These are phyloP conservation scores for Armadillidium nasatum DNA, from an alignment of 1,140 invertebrate genomes.

Conservation along the genomic window DNA sequence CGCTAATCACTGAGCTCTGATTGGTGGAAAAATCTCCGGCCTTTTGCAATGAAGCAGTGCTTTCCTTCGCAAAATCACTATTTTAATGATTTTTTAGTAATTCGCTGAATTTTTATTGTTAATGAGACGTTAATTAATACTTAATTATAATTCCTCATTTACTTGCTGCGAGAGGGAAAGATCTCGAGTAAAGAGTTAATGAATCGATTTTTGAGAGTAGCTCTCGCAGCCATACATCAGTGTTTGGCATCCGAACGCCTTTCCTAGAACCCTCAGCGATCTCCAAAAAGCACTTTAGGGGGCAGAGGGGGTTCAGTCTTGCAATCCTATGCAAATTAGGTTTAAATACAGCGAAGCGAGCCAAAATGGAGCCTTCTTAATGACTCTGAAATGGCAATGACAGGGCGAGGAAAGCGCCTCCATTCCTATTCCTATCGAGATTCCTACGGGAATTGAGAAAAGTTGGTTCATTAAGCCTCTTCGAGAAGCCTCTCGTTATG, in stretches of 20 bases:
- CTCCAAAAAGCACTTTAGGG: conserved; percentile 35
- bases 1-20: conserved; percentile 44
- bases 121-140: no score
- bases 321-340: conserved; percentile 45
- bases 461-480: conserved; percentile 10
- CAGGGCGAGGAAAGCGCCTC: conserved; percentile 30
- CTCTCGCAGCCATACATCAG: conserved; percentile 38
- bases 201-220: conserved; percentile 24
- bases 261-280: conserved; percentile 26
- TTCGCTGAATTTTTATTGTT: neutral
- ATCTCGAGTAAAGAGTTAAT: conserved; percentile 2
- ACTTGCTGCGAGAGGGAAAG: no score
- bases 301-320: conserved; percentile 41
- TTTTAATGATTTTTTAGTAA: conserved; percentile 28
- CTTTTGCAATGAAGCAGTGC: conserved; percentile 43
- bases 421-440: conserved; percentile 9
- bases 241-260: conserved; percentile 40
- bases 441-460: neutral
- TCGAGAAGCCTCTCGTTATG: neutral
- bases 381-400: conserved; percentile 38
- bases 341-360: conserved; percentile 38
- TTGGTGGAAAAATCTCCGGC: conserved; percentile 41
- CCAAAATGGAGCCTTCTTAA: conserved; percentile 36
- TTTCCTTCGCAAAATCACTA: conserved; percentile 30
- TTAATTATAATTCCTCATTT: no score